Percentiles rank a stretch among this genome's conserved stretches.
phyloP scores from a whole-genome alignment of 2,888 invertebrate species.

The Dascillus cervinus region DNA sequence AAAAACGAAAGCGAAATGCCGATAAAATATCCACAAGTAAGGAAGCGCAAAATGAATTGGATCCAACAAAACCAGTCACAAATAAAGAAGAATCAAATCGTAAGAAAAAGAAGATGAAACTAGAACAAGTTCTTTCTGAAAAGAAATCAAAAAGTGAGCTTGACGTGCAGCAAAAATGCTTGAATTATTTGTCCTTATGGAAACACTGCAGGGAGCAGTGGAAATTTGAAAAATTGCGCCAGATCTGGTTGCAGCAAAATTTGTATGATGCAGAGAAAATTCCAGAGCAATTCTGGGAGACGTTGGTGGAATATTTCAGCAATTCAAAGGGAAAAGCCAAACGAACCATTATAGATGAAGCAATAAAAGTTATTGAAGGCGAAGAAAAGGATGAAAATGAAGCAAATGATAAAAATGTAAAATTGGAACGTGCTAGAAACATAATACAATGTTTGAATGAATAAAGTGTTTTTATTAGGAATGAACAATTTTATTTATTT shows the following conservation, averaged over 20 bases:
- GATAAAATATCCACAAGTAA: conserved; percentile 38
- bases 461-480: too few relatives aligned
- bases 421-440: conserved; percentile 56
- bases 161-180: conserved; percentile 52
- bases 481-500: too few relatives aligned
- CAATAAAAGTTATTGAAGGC: conserved; percentile 55
- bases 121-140: conserved; percentile 48
- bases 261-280: conserved; percentile 55
- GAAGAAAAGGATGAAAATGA: conserved; percentile 38
- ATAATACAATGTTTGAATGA: conserved; percentile 57
- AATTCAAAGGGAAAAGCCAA: conserved; percentile 61
- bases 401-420: conserved; percentile 32
- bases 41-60: conserved; percentile 9
- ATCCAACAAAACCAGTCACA: conserved; percentile 33
- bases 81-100: conserved; percentile 50
- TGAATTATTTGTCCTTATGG: conserved; percentile 66
- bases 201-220: conserved; percentile 60
- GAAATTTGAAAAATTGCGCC: conserved; percentile 75
- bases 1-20: conserved; percentile 28
- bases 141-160: conserved; percentile 48
- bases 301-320: conserved; percentile 63
- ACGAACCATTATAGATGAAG: conserved; percentile 53
- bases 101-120: conserved; percentile 57
- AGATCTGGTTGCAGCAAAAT: conserved; percentile 67
- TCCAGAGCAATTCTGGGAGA: conserved; percentile 55